Evolutionary conservation across 1,140 invertebrate species (phyloP).

Genomic region (Caerostris extrusa): DNA sequence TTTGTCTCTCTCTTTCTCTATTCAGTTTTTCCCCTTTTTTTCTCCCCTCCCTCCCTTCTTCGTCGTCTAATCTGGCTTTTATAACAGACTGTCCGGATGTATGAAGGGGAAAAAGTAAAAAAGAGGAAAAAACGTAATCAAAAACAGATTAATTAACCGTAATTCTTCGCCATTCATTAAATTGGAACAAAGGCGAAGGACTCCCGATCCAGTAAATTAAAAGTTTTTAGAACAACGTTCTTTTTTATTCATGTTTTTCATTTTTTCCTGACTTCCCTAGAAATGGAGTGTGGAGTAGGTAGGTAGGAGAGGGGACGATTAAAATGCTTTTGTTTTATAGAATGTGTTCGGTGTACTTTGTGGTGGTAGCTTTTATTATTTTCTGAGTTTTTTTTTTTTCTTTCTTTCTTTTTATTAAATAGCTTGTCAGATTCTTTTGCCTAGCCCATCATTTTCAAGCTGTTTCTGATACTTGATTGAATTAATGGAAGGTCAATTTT

Average conservation of each 20-base stretch:
- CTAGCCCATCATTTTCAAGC: neutral
- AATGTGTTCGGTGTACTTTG: neutral
- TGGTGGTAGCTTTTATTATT: neutral
- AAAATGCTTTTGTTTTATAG: neutral
- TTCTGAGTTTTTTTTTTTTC: neutral
- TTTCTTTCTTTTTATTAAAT: neutral
- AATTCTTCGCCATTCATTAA: conserved; percentile 58
- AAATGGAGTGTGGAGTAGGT: neutral
- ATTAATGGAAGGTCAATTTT: no score
- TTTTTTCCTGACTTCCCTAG: neutral
- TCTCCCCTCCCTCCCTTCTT: neutral
- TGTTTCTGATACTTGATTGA: no score
- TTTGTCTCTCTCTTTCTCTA: neutral
- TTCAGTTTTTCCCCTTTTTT: neutral
- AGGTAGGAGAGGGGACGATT: neutral
- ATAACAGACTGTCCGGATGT: conserved; percentile 41
- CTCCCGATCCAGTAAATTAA: conserved; percentile 43
- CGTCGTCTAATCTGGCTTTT: conserved; percentile 57
- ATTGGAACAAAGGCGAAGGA: conserved; percentile 16
- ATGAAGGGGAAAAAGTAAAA: neutral
- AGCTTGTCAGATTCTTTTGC: neutral
- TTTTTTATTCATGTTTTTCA: neutral
- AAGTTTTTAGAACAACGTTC: conserved; percentile 8
- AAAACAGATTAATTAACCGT: conserved; percentile 67
- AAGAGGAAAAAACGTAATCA: conserved; percentile 60